phyloP scores from a whole-genome alignment of 1,140 invertebrate genomes.

The Coptotermes formosanus region DNA sequence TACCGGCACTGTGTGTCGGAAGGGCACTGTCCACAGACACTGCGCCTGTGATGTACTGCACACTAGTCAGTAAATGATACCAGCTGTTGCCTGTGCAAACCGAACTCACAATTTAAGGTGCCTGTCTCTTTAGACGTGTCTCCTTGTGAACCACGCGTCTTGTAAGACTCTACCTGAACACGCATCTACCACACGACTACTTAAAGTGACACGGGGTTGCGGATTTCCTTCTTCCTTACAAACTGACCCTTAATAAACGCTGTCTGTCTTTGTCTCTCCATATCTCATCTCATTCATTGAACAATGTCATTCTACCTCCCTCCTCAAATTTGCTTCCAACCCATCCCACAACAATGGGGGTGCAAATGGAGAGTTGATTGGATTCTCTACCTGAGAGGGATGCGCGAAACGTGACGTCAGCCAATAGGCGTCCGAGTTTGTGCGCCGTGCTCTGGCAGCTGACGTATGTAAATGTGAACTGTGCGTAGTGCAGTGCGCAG shows the following conservation, averaged over 20 bases:
- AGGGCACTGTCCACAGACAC: no score
- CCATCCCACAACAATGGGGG: slow-evolving; percentile 12
- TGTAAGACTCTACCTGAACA: not conserved
- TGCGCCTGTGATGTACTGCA: no score
- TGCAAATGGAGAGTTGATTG: not conserved
- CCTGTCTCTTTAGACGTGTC: not conserved
- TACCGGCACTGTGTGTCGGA: no score
- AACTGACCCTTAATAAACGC: not conserved
- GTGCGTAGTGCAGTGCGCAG: not conserved
- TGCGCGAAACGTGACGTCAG: not conserved
- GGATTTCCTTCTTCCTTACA: not conserved
- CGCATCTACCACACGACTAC: not conserved
- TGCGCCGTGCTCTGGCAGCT: not conserved
- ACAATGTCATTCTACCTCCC: not conserved
- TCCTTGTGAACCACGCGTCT: not conserved
- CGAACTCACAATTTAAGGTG: not conserved
- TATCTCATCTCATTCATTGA: not conserved
- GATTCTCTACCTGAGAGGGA: not conserved
- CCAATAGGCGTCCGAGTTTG: not conserved
- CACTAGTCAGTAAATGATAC: no score
- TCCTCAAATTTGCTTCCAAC: not conserved
- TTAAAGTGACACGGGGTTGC: not conserved
- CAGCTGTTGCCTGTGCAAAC: no score
- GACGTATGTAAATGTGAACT: not conserved
- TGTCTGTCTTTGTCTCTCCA: not conserved